Percentiles rank a stretch among this genome's conserved stretches.
Evolutionary conservation across 2,797 vertebrate genomes (phyloP).

Genomic region (Micromesistius poutassou): DNA sequence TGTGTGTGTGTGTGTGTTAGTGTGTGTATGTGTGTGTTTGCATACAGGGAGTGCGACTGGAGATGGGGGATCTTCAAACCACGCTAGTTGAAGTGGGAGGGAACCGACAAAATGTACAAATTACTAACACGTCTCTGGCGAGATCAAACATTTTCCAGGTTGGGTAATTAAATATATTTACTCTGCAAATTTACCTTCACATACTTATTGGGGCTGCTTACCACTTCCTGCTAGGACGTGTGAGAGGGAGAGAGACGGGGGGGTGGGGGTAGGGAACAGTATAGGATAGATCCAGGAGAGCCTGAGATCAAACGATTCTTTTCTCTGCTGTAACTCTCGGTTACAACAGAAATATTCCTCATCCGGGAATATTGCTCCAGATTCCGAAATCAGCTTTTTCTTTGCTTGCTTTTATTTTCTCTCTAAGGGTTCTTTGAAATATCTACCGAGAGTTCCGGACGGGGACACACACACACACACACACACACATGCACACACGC

Average conservation of each 20-base stretch:
- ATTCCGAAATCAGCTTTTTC: slow-evolving; percentile 67
- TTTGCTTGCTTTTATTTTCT: slow-evolving; percentile 59
- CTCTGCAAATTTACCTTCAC: slow-evolving; percentile 46
- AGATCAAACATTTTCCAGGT: slow-evolving; percentile 58
- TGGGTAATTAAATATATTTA: slow-evolving; percentile 56
- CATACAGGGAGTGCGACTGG: no score
- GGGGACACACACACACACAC: slow-evolving; percentile 30
- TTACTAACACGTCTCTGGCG: slow-evolving; percentile 47
- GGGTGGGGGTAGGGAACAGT: slow-evolving; percentile 43
- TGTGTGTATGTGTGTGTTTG: neutral
- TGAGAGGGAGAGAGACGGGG: slow-evolving; percentile 7
- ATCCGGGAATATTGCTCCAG: slow-evolving; percentile 67
- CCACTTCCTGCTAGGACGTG: slow-evolving; percentile 1
- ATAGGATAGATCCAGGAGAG: slow-evolving; percentile 57
- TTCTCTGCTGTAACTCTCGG: slow-evolving; percentile 64
- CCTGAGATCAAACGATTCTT: slow-evolving; percentile 67
- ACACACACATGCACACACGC: slow-evolving; percentile 22
- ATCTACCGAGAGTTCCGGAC: slow-evolving; percentile 58
- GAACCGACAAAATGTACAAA: slow-evolving; percentile 64
- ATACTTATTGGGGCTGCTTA: slow-evolving; percentile 36
- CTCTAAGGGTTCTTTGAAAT: slow-evolving; percentile 62
- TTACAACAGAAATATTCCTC: slow-evolving; percentile 60
- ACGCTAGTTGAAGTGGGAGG: slow-evolving; percentile 65
- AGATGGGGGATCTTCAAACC: neutral
- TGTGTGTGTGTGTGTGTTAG: slow-evolving; percentile 1